Evolutionary conservation across 2,888 invertebrate species (phyloP).

Genomic region (Mythimna impura): DNA sequence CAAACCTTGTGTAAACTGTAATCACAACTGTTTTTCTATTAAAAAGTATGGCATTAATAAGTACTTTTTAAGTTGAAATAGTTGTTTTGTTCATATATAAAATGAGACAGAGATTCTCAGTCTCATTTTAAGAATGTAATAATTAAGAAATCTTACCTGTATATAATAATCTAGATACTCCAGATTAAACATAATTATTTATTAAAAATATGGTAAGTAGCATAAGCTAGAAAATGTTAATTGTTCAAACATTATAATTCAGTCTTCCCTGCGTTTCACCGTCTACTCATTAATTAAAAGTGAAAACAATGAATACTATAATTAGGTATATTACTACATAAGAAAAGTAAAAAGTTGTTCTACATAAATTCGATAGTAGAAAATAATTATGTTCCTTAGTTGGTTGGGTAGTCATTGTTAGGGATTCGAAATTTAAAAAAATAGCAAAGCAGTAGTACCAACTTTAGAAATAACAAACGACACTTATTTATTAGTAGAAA

Average conservation of each 20-base stretch:
- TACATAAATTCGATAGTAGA: background rate
- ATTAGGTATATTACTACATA: constrained; percentile 11
- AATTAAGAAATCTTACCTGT: constrained; percentile 2
- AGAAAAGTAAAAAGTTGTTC: constrained; percentile 18
- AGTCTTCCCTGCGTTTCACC: constrained; percentile 13
- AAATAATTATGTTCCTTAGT: constrained; percentile 6
- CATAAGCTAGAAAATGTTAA: constrained; percentile 24
- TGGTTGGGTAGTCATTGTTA: background rate
- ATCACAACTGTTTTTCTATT: background rate
- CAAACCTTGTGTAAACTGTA: background rate
- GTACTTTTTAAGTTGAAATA: background rate
- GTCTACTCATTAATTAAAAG: constrained; percentile 46
- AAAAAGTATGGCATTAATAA: background rate
- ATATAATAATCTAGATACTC: background rate
- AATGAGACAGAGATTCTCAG: background rate
- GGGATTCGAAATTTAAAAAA: constrained; percentile 17
- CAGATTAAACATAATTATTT: constrained; percentile 8
- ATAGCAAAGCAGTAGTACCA: constrained; percentile 15
- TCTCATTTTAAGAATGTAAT: constrained; percentile 7
- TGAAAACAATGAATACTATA: constrained; percentile 42
- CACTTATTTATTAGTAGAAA: constrained; percentile 13
- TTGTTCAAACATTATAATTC: constrained; percentile 16
- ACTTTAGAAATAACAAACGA: constrained; percentile 46
- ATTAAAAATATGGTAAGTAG: constrained; percentile 3
- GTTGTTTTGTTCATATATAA: background rate